Conservation (phyloP, 2,113 vertebrate species). For the Phaethornis superciliosus region DNA sequence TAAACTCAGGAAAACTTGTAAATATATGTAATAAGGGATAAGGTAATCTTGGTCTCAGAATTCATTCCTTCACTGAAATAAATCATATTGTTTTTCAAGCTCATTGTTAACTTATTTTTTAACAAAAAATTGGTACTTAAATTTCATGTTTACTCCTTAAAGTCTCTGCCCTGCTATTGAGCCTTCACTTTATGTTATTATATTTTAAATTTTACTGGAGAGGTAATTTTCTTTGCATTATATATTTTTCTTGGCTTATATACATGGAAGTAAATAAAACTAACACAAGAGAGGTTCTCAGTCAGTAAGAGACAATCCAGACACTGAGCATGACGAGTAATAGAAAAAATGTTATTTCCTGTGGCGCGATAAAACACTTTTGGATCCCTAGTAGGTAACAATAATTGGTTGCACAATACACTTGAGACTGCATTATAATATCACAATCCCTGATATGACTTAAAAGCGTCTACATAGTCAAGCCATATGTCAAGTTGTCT, state of each 20-base stretch:
- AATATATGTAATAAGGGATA: constrained; percentile 62
- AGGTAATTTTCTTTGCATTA: background rate
- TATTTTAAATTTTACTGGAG: background rate
- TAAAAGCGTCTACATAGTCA: background rate
- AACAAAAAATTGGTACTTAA: constrained; percentile 13
- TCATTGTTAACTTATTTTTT: constrained; percentile 30
- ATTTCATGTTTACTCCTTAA: constrained; percentile 32
- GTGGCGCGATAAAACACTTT: background rate
- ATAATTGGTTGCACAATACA: background rate
- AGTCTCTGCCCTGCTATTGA: background rate
- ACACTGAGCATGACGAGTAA: background rate
- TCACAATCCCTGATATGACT: background rate
- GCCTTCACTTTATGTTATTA: background rate
- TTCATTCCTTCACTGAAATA: constrained; percentile 59
- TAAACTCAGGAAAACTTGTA: constrained; percentile 75
- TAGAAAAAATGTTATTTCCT: constrained; percentile 23
- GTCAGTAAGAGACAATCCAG: constrained; percentile 6
- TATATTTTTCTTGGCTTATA: constrained; percentile 40
- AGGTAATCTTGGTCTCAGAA: constrained; percentile 67
- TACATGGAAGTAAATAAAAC: constrained; percentile 15
- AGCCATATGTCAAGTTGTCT: background rate
- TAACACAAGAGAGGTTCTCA: background rate
- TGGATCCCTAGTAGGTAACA: background rate
- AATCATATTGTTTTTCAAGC: constrained; percentile 52
- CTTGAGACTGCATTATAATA: background rate